Evolutionary conservation across 2,113 vertebrate species (phyloP), one percentile per base, ranked within the genome.

Genomic region (Ptychochromis oligacanthus): DNA sequence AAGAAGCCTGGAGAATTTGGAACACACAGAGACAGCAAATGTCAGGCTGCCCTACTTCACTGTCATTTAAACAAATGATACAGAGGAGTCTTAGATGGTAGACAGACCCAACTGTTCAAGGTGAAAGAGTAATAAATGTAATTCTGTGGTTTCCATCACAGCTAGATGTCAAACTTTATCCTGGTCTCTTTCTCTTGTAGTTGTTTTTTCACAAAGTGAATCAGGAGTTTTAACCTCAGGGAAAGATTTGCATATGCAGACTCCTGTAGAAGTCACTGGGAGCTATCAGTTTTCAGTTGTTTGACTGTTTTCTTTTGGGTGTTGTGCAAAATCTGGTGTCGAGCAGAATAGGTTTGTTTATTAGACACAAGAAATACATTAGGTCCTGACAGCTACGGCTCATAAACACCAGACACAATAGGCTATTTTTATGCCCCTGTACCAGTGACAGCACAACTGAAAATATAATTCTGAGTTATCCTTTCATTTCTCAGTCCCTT

Each of bases 171-270:
- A 8, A 55, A 55, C 14, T 58, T 2, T 60, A 6, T 22, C 24
- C 8, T 24, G 11, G 4, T 17, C 26, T 52, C 12, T 34, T 3
- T n/a, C 26, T 52, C n/a, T n/a, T 31, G 28, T 31, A 31, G 17
- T 65, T 36, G 26, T 79, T 5, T 46, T 52, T 15, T 59, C 15
- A 8, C 57, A 43, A 61, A 61, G 36, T 62, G 36, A 60, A 72
- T 56, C 5, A 54, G 31, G 3, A 2, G 43, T 55, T 75, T 61
- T 57, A 72, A 46, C 55, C 72, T 34, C 6, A 17, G 67, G 75
- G 3, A 36, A 26, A 77, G 24, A 87, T 79, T 89, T 80, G 55
- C 76, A 75, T 65, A 18, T 72, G 74, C 65, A 72, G 59, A 61
- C 49, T 28, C 58, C 11, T 59, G 49, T 76, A 28, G 46, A 13